Evolutionary conservation across 2,888 invertebrate genomes (phyloP).

Genomic region (Drosophila nr. fundita): DNA sequence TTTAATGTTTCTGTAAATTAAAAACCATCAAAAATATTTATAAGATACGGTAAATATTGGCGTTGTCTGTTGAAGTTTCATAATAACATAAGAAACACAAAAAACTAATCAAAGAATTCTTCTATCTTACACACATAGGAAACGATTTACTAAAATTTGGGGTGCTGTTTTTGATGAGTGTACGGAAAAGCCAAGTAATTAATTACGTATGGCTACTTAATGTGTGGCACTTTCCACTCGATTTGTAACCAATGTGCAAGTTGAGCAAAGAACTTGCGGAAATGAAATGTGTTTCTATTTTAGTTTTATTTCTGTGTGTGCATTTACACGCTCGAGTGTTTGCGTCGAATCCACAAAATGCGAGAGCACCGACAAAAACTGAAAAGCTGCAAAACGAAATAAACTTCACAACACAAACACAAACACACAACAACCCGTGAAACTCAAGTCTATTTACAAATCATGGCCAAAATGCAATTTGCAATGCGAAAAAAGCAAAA

Average conservation of each 20-base stretch:
- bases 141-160: not conserved
- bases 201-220: not conserved
- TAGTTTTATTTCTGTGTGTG: constrained; percentile 66
- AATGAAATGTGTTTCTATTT: constrained; percentile 81
- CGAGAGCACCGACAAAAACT: constrained; percentile 27
- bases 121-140: not conserved
- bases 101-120: not conserved
- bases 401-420: constrained; percentile 27
- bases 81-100: not conserved
- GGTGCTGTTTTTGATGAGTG: not conserved
- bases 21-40: not conserved
- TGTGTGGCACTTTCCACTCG: not conserved
- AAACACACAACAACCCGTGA: constrained; percentile 45
- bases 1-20: not conserved
- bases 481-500: constrained; percentile 27
- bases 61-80: no score
- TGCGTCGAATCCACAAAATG: constrained; percentile 51
- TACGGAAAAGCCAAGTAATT: not conserved
- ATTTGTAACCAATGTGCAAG: constrained; percentile 29
- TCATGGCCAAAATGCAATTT: constrained; percentile 74
- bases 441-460: constrained; percentile 75
- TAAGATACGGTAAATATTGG: not conserved
- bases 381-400: constrained; percentile 20
- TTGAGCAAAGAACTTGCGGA: constrained; percentile 69
- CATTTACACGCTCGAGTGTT: constrained; percentile 75